Base-by-base conservation (phyloP, 2,888 invertebrate genomes). In the Laothoe populi region DNA sequence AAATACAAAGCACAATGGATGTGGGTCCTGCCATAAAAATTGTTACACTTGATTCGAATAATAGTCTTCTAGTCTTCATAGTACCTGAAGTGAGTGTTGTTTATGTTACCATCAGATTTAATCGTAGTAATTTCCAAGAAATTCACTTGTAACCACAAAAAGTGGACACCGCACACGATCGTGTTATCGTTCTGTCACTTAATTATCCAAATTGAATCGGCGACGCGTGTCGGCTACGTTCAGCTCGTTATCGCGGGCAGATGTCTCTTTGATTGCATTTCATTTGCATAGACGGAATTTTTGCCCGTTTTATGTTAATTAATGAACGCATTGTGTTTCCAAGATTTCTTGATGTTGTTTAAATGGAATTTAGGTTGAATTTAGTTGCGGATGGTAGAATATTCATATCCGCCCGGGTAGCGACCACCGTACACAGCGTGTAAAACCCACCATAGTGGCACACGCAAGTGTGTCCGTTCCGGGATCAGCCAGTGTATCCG, bases 181-280 rank as follows among this genome's bases (percentile, higher is more conserved):
- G 24, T 10, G 53, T 81, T 86, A 82, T 85, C 85, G 83, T 74
- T 86, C 85, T 87, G 88, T 84, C 87, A 85, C 86, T 88, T 88
- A 81, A 89, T 90, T 90, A 88, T 81, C 75, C 75, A 81, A 90
- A 89, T 88, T 86, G 85, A 84, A 86, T 83, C 81, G 42, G 60
- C 57, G 45, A 60, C 63, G 63, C 59, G 59, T 53, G 59, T 53
- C 53, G 58, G 59, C 48, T 60, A 48, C 42, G 11, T 61, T 61
- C 57, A 53, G 31, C 21, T 26, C 24, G 38, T 40, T 26, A 63
- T 44, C 31, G 40, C 35, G 57, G 64, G 63, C 63, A 62, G 66
- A 68, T 62, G 65, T 59, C 63, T 65, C 42, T 40, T 57, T 60
- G 60, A 44, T 64, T 63, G 67, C 60, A 61, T 62, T 42, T 57